Percentiles rank a stretch among this genome's conserved stretches.
Conservation (phyloP, 2,888 invertebrate species). For the Hyposoter didymator region DNA sequence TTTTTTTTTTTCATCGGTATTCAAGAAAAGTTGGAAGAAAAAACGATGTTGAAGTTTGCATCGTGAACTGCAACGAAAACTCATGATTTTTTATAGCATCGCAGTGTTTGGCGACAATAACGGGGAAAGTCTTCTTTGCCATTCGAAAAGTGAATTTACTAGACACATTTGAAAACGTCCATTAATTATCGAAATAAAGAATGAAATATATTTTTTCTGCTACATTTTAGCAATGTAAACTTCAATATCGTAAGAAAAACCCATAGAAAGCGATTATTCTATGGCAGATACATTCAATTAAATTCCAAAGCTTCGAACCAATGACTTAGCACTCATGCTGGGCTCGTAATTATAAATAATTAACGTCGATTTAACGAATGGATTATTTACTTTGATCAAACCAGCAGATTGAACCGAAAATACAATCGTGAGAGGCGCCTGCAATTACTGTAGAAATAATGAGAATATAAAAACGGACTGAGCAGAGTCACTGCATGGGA, state of each 20-base stretch:
- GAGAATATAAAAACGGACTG: background rate
- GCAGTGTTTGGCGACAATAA: no score
- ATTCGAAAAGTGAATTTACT: no score
- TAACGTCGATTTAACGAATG: background rate
- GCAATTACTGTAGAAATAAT: background rate
- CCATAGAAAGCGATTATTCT: background rate
- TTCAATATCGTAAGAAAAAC: no score
- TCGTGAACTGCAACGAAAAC: no score
- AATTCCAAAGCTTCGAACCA: background rate
- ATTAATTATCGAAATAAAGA: no score
- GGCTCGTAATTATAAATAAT: background rate
- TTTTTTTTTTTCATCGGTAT: background rate
- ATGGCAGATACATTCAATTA: background rate
- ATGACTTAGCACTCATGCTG: background rate
- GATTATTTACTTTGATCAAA: background rate
- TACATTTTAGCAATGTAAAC: no score
- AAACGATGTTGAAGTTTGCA: no score
- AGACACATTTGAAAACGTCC: no score
- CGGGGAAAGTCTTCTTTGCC: no score
- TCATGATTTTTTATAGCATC: no score
- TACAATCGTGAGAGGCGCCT: background rate
- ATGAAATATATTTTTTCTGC: no score
- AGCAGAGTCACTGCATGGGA: background rate
- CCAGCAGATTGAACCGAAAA: background rate
- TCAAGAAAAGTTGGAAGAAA: background rate